Conservation (phyloP, 2,888 invertebrate species). For the Dichetophora obliterata region DNA sequence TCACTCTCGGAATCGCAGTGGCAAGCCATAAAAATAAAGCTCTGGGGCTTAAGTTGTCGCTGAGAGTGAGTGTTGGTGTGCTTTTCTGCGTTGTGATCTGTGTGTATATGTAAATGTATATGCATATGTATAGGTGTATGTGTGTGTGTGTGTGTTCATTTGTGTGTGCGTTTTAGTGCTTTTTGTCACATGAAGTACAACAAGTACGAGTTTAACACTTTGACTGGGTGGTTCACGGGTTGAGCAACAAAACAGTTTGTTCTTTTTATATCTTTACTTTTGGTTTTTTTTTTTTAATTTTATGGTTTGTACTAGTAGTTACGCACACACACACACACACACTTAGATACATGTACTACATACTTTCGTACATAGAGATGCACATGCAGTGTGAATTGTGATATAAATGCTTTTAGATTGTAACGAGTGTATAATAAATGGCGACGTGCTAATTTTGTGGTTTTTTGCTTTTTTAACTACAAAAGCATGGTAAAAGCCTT, state of each 20-base stretch:
- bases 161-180: not conserved
- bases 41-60: too few species aligned
- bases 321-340: not conserved
- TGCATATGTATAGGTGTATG: not conserved
- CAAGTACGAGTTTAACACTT: conserved; percentile 45
- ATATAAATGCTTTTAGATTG: conserved; percentile 7
- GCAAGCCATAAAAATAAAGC: too few species aligned
- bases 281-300: conserved; percentile 35
- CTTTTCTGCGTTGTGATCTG: not conserved
- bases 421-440: conserved; percentile 9
- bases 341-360: not conserved
- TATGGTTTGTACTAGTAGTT: not conserved
- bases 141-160: conserved; percentile 2
- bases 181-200: conserved; percentile 9
- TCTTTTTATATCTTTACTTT: conserved; percentile 36
- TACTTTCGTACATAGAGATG: not conserved
- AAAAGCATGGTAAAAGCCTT: too few species aligned
- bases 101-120: not conserved
- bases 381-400: not conserved
- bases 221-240: conserved; percentile 27
- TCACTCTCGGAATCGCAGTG: not conserved
- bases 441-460: not conserved
- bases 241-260: conserved; percentile 37
- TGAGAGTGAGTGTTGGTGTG: not conserved
- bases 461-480: not conserved